Percentiles rank a stretch among this genome's conserved stretches.
Evolutionary conservation across 2,113 vertebrate genomes (phyloP).

Genomic region (Ameiurus melas): DNA sequence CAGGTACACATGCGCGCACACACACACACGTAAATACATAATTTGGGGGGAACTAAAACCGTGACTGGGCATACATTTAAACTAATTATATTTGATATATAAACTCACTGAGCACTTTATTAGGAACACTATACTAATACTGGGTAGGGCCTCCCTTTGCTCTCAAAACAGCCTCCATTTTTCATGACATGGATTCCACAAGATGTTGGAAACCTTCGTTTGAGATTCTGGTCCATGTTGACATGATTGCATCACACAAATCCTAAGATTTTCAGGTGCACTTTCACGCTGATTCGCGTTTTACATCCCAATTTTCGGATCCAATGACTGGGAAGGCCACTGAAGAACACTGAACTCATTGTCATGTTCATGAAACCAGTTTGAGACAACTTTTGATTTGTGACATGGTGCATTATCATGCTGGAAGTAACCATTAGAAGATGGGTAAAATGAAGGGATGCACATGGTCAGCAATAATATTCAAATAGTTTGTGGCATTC

Average conservation of each 20-base stretch:
- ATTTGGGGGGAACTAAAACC: background rate
- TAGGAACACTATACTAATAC: background rate
- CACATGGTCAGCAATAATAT: background rate
- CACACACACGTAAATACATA: background rate
- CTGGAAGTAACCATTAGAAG: background rate
- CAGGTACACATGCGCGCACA: conserved; percentile 84
- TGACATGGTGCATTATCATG: background rate
- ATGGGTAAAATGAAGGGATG: background rate
- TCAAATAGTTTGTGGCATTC: background rate
- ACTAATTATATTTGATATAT: background rate
- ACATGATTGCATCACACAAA: background rate
- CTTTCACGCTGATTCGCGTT: background rate
- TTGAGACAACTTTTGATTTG: background rate
- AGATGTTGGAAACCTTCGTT: background rate
- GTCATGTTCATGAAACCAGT: background rate
- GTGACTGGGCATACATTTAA: background rate
- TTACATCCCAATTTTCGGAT: too few species aligned
- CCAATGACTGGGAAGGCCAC: background rate
- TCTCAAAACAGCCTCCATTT: background rate
- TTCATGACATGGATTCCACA: background rate
- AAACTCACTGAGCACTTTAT: background rate
- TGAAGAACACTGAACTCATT: background rate
- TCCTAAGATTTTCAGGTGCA: background rate
- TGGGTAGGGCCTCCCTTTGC: background rate
- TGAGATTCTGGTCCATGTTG: background rate